Percentiles rank a stretch among this genome's conserved stretches.
Evolutionary conservation across 2,888 invertebrate genomes (phyloP).

Genomic region (Eumerus sabulonum): DNA sequence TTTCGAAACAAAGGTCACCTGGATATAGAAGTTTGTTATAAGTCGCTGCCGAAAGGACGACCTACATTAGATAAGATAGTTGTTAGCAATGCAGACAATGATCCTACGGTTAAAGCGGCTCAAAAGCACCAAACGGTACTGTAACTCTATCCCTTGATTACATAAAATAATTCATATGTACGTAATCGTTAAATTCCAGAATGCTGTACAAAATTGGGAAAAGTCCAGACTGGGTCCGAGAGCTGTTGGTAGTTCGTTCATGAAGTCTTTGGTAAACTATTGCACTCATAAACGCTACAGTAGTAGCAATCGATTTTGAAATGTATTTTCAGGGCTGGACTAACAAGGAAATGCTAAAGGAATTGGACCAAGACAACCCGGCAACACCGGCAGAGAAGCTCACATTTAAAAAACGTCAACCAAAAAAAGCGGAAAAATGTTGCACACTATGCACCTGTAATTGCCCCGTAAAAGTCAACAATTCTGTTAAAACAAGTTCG

Average conservation of each 20-base stretch:
- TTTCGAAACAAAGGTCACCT: constrained; percentile 82
- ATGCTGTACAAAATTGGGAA: constrained; percentile 76
- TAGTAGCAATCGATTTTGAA: not conserved
- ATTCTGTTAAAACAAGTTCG: constrained; percentile 67
- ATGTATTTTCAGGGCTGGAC: constrained; percentile 76
- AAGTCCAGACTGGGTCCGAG: constrained; percentile 82
- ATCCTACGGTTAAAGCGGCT: constrained; percentile 64
- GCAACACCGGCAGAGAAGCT: constrained; percentile 76
- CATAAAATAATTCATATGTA: constrained; percentile 15
- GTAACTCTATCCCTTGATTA: constrained; percentile 18
- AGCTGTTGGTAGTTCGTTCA: constrained; percentile 86
- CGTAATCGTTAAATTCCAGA: constrained; percentile 69
- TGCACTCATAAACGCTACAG: not conserved
- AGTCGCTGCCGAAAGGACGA: constrained; percentile 79
- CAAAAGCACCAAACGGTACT: constrained; percentile 72
- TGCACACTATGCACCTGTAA: constrained; percentile 76
- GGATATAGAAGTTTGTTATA: constrained; percentile 86
- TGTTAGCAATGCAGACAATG: constrained; percentile 75
- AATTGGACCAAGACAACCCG: constrained; percentile 77
- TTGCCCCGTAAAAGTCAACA: constrained; percentile 72
- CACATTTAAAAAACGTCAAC: constrained; percentile 74
- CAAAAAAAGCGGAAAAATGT: constrained; percentile 74
- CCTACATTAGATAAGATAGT: constrained; percentile 82
- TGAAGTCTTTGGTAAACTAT: constrained; percentile 85
- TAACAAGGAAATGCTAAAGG: constrained; percentile 77